Base-by-base conservation (phyloP, 1,140 invertebrate species). In the Agraylea sexmaculata region DNA sequence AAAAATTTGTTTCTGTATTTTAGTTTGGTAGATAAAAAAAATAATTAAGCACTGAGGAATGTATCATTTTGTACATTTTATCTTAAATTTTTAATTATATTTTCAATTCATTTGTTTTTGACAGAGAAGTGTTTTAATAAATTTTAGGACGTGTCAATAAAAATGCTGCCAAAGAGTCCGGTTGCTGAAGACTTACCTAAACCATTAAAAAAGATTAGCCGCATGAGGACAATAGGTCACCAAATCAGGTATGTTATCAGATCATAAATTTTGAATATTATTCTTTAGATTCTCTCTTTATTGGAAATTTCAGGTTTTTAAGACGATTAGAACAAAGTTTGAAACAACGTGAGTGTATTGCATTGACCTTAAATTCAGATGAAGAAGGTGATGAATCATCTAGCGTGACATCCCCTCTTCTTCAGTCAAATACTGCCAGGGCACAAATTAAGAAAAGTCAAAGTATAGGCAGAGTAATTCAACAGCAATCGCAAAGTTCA, bases 141-240 rank as follows among this genome's bases (percentile, higher is more conserved):
- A 40, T 62, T 62, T 33, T 59, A 72, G 66, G 68, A 70, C 22
- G 62, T 62, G 16, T 56, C 64, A 27, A 62, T 55, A 10, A 68
- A 62, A 47, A 67, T 64, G 53, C 62, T 64, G 22, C 66, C 64
- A 17, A 70, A 60, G 51, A 52, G 62, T 41, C 62, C 64, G 37
- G 52, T 65, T 12, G 58, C 61, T 10, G 62, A 66, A 38, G 66
- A 70, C 37, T 50, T 59, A 0, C 51, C 60, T 11, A 71, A 70
- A 54, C 65, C 62, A 18, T 53, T 58, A 35, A 60, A 58, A 29
- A 77, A 77, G 62, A 60, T 77, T 22, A 76, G 69, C 57, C 68
- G 74, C 35, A 56, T 80, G 50, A 62, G 73, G 45, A 74, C 75
- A 7, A 78, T 80, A 40, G 74, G 76, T 45, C 72, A 78, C 59